Conservation (phyloP, 2,113 vertebrate species). For the Hypanus sabinus region DNA sequence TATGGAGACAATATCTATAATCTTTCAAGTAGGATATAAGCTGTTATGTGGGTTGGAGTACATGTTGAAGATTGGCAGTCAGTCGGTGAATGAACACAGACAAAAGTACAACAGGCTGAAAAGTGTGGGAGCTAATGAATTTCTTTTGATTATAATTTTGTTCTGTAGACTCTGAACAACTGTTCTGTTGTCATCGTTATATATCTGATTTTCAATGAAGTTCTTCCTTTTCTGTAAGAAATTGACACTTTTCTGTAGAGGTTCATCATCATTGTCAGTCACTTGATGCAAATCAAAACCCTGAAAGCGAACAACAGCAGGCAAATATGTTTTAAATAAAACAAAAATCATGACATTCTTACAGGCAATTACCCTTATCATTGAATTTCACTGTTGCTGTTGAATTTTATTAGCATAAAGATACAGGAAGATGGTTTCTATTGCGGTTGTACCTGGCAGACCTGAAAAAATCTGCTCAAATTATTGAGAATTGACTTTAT, state of each 20-base stretch:
- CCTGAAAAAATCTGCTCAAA: not conserved
- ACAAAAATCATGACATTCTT: too few species aligned
- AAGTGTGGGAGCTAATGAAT: conserved; percentile 20
- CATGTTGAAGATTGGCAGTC: not conserved
- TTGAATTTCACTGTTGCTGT: not conserved
- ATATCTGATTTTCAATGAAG: not conserved
- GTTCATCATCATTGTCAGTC: not conserved
- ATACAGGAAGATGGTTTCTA: too few species aligned
- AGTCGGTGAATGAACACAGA: not conserved
- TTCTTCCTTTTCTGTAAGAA: not conserved
- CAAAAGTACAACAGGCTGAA: not conserved
- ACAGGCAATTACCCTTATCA: not conserved
- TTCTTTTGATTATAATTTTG: not conserved
- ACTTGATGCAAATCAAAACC: not conserved
- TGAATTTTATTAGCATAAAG: not conserved
- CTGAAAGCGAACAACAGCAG: not conserved
- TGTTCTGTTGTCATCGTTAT: not conserved
- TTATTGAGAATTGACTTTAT: not conserved
- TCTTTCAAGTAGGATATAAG: not conserved
- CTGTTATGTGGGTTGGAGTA: not conserved
- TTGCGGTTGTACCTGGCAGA: too few species aligned
- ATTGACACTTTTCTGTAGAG: not conserved
- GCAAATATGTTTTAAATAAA: not conserved
- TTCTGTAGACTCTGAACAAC: not conserved
- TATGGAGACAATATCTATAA: not conserved